Evolutionary conservation across 2,888 invertebrate species (phyloP).

Genomic region (Nipponacmea schrenckii): DNA sequence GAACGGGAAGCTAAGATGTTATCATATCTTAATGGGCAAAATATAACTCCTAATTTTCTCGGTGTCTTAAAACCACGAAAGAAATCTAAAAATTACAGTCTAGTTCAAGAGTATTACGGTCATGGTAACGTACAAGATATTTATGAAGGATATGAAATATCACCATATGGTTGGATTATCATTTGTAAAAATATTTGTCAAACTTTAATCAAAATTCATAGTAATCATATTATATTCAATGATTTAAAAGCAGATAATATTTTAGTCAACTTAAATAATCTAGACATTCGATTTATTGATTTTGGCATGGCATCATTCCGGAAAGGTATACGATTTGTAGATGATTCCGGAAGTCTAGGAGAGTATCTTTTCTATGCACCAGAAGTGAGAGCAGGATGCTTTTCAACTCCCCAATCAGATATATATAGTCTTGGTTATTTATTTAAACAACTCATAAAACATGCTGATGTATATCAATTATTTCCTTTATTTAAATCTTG

Average conservation of each 20-base stretch:
- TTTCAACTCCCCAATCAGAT: constrained; percentile 27
- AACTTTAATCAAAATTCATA: constrained; percentile 19
- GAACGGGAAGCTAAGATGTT: constrained; percentile 33
- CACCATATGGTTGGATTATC: not conserved
- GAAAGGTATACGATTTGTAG: constrained; percentile 32
- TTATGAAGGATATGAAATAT: not conserved
- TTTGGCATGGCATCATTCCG: constrained; percentile 35
- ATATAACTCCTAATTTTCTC: constrained; percentile 32
- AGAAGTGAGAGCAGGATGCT: constrained; percentile 27
- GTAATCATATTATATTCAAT: constrained; percentile 31
- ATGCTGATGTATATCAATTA: not conserved
- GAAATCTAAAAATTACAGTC: constrained; percentile 26
- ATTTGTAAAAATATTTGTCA: not conserved
- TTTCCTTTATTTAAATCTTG: not conserved
- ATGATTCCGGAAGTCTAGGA: constrained; percentile 28
- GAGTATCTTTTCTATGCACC: constrained; percentile 34
- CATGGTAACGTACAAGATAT: constrained; percentile 16
- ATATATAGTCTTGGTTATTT: constrained; percentile 33
- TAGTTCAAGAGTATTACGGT: constrained; percentile 34
- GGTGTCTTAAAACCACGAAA: constrained; percentile 21
- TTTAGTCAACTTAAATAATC: not conserved
- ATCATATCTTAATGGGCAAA: constrained; percentile 29
- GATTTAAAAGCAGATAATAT: constrained; percentile 28
- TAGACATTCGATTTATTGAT: constrained; percentile 29
- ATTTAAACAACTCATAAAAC: constrained; percentile 13